Percentiles rank a stretch among this genome's conserved stretches.
phyloP scores from a whole-genome alignment of 2,888 invertebrate genomes.

The Cabera pusaria region DNA sequence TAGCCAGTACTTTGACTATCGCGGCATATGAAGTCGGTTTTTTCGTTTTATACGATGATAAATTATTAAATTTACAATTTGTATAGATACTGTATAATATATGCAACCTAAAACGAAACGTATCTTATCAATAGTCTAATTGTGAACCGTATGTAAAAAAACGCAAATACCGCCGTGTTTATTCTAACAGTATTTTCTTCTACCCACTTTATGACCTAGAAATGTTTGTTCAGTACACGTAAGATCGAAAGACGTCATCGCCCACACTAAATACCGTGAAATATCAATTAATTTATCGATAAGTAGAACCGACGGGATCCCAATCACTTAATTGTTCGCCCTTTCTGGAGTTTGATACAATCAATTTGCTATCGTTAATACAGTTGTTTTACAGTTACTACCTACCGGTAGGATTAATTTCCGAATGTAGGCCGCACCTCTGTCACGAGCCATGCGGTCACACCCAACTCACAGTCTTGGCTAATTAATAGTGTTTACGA shows the following conservation, averaged over 20 bases:
- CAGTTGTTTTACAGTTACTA: slow-evolving; percentile 48
- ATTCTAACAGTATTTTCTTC: no score
- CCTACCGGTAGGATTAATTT: slow-evolving; percentile 74
- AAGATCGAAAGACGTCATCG: slow-evolving; percentile 48
- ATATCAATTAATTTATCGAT: slow-evolving; percentile 57
- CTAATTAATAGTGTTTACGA: slow-evolving; percentile 80
- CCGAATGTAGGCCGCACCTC: slow-evolving; percentile 75
- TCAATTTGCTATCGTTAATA: slow-evolving; percentile 65
- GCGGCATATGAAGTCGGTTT: no score
- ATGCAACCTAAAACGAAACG: no score
- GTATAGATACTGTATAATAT: no score
- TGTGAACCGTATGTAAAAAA: no score
- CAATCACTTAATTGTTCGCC: slow-evolving; percentile 70
- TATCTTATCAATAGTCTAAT: no score
- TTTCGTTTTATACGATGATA: no score
- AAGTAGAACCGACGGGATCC: slow-evolving; percentile 59
- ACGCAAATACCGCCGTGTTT: no score
- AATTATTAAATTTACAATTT: no score
- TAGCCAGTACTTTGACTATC: no score
- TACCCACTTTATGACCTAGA: no score
- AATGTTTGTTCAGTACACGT: no score
- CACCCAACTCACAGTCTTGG: slow-evolving; percentile 54
- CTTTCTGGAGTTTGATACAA: slow-evolving; percentile 60
- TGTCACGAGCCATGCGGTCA: slow-evolving; percentile 39
- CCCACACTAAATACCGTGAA: slow-evolving; percentile 53